Percentiles rank a stretch among this genome's conserved stretches.
Conservation (phyloP, 2,113 vertebrate genomes). For the Cathartes aura region DNA sequence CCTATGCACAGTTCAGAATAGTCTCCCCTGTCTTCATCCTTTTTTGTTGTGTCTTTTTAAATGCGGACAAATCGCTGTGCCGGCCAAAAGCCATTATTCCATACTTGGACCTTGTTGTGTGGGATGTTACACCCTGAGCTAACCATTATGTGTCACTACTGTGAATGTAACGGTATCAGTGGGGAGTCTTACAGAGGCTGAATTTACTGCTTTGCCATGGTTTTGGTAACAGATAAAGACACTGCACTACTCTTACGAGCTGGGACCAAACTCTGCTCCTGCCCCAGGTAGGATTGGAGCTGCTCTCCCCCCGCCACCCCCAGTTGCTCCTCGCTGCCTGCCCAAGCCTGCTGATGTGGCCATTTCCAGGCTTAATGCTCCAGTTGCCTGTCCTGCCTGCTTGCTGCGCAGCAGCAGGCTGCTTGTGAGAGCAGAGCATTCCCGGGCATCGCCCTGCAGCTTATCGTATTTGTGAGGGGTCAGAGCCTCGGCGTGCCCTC, state of each 20-base stretch:
- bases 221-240: background rate
- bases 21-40: background rate
- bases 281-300: background rate
- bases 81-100: background rate
- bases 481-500: background rate
- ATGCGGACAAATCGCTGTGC: accelerated
- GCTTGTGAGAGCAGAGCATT: accelerated
- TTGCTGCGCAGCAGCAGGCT: background rate
- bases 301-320: accelerated
- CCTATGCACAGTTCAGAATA: background rate
- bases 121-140: background rate
- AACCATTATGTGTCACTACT: accelerated
- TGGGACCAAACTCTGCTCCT: background rate
- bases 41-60: background rate
- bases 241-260: accelerated
- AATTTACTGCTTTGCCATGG: background rate
- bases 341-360: background rate
- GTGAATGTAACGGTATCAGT: too few relatives aligned
- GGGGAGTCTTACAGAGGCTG: background rate
- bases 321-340: background rate
- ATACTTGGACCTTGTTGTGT: background rate
- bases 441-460: background rate
- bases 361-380: background rate
- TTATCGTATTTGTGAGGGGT: background rate
- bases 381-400: accelerated